Evolutionary conservation across 2,113 vertebrate genomes (phyloP).

Genomic region (Anarrhichthys ocellatus): DNA sequence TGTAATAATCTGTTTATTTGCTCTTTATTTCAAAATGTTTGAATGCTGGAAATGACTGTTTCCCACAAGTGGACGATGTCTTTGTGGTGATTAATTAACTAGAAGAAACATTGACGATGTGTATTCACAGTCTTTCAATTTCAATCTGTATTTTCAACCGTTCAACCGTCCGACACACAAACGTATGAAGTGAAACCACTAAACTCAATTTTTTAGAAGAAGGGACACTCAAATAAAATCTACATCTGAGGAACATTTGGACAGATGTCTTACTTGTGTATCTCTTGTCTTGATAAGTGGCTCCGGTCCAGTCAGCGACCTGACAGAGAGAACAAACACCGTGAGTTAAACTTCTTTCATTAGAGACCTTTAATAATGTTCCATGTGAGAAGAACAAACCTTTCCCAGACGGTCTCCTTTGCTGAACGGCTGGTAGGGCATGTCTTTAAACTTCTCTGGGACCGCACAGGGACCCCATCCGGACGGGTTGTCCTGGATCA

Average conservation of each 20-base stretch:
- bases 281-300: conserved; percentile 98
- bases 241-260: neutral
- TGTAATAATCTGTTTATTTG: neutral
- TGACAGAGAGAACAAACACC: conserved; percentile 54
- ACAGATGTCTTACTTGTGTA: conserved; percentile 87
- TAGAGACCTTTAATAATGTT: accelerated
- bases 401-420: conserved; percentile 98
- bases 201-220: neutral
- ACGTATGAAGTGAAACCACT: neutral
- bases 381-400: conserved; percentile 74
- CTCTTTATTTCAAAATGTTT: neutral
- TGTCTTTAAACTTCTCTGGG: conserved; percentile 97
- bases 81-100: neutral
- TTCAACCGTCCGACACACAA: neutral
- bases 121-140: neutral
- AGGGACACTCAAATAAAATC: neutral
- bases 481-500: conserved; percentile 97
- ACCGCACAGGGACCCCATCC: conserved; percentile 99
- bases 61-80: no score
- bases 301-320: conserved; percentile 99
- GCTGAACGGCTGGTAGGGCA: conserved; percentile 99
- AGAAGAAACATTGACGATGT: neutral
- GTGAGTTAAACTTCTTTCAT: neutral
- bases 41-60: no score
- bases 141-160: neutral